Evolutionary conservation across 2,797 vertebrate species (phyloP).

Genomic region (Premnoplex brunnescens): DNA sequence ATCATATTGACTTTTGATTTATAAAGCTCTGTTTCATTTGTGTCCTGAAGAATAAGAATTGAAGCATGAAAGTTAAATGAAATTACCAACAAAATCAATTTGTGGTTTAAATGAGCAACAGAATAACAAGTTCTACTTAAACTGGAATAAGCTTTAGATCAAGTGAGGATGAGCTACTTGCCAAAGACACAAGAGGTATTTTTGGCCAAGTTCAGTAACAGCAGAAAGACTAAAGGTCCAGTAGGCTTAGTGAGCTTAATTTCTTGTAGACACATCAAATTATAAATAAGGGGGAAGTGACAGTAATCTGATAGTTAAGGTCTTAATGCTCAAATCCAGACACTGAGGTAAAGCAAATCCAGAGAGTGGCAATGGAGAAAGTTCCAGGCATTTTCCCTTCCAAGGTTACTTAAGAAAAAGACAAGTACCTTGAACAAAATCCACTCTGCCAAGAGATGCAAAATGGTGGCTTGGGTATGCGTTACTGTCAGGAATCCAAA

Average conservation of each 20-base stretch:
- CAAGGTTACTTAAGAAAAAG: background rate
- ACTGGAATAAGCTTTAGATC: background rate
- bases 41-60: background rate
- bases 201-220: background rate
- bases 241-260: background rate
- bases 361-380: background rate
- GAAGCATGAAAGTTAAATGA: slow-evolving; percentile 46
- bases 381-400: background rate
- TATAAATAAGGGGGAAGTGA: background rate
- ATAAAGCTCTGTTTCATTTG: slow-evolving; percentile 18
- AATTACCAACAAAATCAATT: slow-evolving; percentile 51
- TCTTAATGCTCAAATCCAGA: background rate
- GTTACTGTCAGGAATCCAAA: background rate
- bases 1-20: slow-evolving; percentile 15
- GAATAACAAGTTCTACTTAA: slow-evolving; percentile 28
- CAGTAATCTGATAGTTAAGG: background rate
- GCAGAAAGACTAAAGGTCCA: background rate
- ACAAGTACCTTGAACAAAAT: background rate
- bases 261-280: background rate
- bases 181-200: slow-evolving; percentile 8
- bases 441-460: background rate
- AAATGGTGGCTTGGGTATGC: background rate
- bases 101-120: slow-evolving; percentile 28
- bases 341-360: background rate
- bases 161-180: background rate